A percentile compares a stretch with the other conserved stretches of the same genome.
These are phyloP conservation scores for Ctenoplectra terminalis DNA, from an alignment of 1,140 invertebrate genomes.

Conservation along the genomic window DNA sequence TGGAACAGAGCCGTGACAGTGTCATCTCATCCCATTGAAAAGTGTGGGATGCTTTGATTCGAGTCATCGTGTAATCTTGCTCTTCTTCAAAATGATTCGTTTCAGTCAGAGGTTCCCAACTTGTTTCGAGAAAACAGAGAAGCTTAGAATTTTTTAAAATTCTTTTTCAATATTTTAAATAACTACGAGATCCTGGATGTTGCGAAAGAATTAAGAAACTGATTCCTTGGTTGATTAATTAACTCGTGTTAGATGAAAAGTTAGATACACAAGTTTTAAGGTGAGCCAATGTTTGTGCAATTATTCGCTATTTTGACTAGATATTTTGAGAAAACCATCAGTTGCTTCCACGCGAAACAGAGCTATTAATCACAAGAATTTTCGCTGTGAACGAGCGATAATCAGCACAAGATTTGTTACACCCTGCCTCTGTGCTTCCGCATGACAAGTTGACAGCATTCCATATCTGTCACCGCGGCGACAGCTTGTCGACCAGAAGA, in stretches of 20 bases:
- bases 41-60: too few relatives aligned
- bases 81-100: too few relatives aligned
- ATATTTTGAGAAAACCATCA: not conserved
- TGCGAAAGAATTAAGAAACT: too few relatives aligned
- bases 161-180: too few relatives aligned
- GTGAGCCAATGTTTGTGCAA: not conserved
- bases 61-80: not conserved
- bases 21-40: conserved; percentile 15
- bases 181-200: too few relatives aligned
- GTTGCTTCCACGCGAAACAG: not conserved
- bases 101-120: too few relatives aligned
- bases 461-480: conserved; percentile 49
- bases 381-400: not conserved
- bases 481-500: not conserved
- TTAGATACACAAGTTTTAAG: not conserved
- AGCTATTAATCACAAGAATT: conserved; percentile 2
- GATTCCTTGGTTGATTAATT: too few relatives aligned
- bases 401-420: conserved; percentile 37
- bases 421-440: conserved; percentile 14
- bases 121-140: too few relatives aligned
- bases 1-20: conserved; percentile 1
- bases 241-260: not conserved
- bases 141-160: too few relatives aligned
- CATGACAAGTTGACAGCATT: conserved; percentile 52
- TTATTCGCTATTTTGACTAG: not conserved